These are phyloP conservation scores for Dinocampus coccinellae DNA, from an alignment of 2,888 invertebrate genomes.

Conservation along the genomic window DNA sequence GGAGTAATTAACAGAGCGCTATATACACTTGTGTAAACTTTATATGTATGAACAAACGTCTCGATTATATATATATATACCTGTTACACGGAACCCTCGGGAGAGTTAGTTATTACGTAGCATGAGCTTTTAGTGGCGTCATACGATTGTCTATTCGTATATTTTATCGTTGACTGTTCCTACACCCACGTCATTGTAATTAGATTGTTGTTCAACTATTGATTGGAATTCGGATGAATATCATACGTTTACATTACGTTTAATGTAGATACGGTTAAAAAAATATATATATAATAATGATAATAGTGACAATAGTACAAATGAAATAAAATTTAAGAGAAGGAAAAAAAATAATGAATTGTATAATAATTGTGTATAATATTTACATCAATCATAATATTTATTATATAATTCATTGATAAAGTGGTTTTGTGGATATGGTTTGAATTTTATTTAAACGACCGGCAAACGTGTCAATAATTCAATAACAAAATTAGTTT, in stretches of 20 bases:
- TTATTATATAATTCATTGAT: neutral
- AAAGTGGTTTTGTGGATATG: neutral
- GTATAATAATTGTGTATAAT: neutral
- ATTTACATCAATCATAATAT: neutral
- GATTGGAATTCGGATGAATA: too few species aligned
- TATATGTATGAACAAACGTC: constrained; percentile 11
- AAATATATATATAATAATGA: too few species aligned
- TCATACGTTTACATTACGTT: too few species aligned
- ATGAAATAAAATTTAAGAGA: neutral
- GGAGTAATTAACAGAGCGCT: constrained; percentile 53
- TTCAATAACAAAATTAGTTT: too few species aligned
- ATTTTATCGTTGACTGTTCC: too few species aligned
- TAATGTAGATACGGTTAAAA: too few species aligned
- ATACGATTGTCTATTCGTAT: too few species aligned
- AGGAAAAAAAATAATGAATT: neutral
- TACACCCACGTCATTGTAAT: neutral
- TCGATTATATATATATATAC: constrained; percentile 15
- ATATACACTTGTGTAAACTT: constrained; percentile 60
- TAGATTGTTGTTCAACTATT: neutral
- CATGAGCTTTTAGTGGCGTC: constrained; percentile 2
- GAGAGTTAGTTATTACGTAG: constrained; percentile 7
- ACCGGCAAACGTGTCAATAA: too few species aligned
- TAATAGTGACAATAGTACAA: neutral
- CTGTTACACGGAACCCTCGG: constrained; percentile 32
- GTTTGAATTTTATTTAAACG: neutral